A percentile compares a stretch with the other conserved stretches of the same genome.
phyloP scores from a whole-genome alignment of 2,888 invertebrate genomes.

The Diaperis boleti region DNA sequence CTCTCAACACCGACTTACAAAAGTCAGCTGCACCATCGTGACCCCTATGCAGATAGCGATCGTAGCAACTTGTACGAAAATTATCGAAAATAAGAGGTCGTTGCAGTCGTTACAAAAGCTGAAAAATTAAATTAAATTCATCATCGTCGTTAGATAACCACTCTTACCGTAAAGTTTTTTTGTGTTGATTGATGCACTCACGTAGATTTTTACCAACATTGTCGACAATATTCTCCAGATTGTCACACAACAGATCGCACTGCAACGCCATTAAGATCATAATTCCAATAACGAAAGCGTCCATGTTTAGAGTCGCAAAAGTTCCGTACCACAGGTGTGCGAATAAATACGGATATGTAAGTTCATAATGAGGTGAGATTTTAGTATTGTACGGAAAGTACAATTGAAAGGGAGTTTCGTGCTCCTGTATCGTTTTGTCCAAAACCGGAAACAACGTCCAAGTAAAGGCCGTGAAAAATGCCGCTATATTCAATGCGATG shows the following conservation, averaged over 20 bases:
- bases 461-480: not conserved
- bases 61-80: not conserved
- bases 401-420: not conserved
- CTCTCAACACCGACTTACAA: not conserved
- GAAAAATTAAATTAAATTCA: not conserved
- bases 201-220: not conserved
- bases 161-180: not conserved
- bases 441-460: constrained; percentile 2
- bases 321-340: not conserved
- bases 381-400: not conserved
- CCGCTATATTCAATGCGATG: not conserved
- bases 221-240: not conserved
- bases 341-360: not conserved
- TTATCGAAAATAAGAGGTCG: not conserved
- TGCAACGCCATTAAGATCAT: not conserved
- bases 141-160: no score
- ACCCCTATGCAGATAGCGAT: not conserved
- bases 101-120: not conserved
- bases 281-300: not conserved
- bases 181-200: not conserved
- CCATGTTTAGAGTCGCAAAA: not conserved
- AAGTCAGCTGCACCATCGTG: not conserved
- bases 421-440: not conserved
- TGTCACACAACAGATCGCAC: not conserved
- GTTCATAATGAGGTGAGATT: not conserved